These are phyloP conservation scores for Orycteropus afer DNA, from an alignment of 2,113 vertebrate species.

Conservation along the genomic window DNA sequence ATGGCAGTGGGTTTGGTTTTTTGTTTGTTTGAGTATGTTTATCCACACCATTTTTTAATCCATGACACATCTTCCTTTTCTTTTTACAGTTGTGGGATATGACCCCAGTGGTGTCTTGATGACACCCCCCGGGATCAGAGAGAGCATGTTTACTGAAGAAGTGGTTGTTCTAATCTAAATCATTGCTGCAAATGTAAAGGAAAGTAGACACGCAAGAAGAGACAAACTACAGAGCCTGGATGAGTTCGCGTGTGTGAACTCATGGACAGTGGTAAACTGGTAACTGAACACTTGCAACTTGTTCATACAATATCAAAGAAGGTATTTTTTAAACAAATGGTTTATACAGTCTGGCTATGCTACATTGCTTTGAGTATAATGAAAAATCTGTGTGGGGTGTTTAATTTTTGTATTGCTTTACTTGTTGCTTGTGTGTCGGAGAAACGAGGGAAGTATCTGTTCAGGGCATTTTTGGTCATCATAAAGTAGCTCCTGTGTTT, in stretches of 20 bases:
- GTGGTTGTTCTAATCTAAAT: constrained; percentile 58
- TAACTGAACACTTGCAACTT: constrained; percentile 69
- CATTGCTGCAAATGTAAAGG: constrained; percentile 67
- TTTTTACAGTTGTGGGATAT: constrained; percentile 96
- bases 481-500: background rate
- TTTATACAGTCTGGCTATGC: constrained; percentile 82
- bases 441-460: background rate
- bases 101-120: constrained; percentile 97
- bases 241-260: background rate
- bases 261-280: constrained; percentile 10
- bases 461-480: background rate
- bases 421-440: constrained; percentile 71
- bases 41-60: background rate
- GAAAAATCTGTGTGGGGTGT: constrained; percentile 74
- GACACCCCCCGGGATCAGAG: constrained; percentile 48
- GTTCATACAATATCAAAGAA: constrained; percentile 80
- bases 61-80: constrained; percentile 45
- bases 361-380: constrained; percentile 73
- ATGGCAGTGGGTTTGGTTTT: no score
- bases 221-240: constrained; percentile 63
- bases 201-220: background rate
- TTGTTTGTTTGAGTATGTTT: no score
- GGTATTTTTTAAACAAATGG: constrained; percentile 85
- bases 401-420: constrained; percentile 77
- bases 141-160: constrained; percentile 73